Evolutionary conservation across 2,888 invertebrate species (phyloP).

Genomic region (Allacma fusca): DNA sequence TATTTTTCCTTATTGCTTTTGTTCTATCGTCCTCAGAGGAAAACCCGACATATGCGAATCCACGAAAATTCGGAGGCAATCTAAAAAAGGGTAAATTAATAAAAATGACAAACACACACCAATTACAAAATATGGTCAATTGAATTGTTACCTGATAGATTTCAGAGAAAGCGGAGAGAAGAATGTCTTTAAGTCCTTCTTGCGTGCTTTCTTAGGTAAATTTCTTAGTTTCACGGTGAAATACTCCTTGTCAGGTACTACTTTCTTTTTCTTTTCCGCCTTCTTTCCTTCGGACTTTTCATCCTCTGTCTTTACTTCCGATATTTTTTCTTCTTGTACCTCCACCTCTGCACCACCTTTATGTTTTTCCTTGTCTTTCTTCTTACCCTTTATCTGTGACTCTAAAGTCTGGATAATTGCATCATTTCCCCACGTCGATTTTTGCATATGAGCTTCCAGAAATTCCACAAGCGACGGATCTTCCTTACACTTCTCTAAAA

Average conservation of each 20-base stretch:
- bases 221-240: constrained; percentile 79
- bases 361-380: constrained; percentile 47
- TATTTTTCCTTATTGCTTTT: constrained; percentile 82
- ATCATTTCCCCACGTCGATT: constrained; percentile 60
- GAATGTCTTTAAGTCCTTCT: constrained; percentile 84
- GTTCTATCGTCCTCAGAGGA: constrained; percentile 80
- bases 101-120: neutral
- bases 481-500: constrained; percentile 79
- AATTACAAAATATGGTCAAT: neutral
- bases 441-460: constrained; percentile 79
- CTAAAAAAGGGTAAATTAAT: constrained; percentile 42
- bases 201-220: constrained; percentile 79
- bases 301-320: constrained; percentile 5
- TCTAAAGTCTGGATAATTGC: constrained; percentile 62
- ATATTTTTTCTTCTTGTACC: constrained; percentile 18
- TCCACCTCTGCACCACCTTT: constrained; percentile 51
- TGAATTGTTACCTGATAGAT: constrained; percentile 71
- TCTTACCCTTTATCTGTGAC: constrained; percentile 56
- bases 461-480: constrained; percentile 91
- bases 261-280: constrained; percentile 62
- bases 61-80: constrained; percentile 77
- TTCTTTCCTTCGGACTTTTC: constrained; percentile 63
- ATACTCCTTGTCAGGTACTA: constrained; percentile 64
- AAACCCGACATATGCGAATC: constrained; percentile 92
- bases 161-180: constrained; percentile 81